phyloP scores from a whole-genome alignment of 2,888 invertebrate species.

The Ochropleura plecta region DNA sequence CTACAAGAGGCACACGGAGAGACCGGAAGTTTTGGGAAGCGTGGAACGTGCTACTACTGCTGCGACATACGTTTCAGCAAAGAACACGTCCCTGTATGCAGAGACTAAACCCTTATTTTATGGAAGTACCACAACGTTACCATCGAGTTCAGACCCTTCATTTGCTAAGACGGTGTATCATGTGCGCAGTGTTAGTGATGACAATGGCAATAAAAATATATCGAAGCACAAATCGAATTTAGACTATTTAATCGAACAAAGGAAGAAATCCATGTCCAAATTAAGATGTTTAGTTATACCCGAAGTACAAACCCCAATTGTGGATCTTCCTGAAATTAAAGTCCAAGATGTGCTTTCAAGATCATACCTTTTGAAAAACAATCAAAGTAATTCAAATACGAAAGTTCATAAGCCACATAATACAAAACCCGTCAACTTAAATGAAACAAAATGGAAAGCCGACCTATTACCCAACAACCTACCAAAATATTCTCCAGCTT shows the following conservation, averaged over 20 bases:
- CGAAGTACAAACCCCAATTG: constrained; percentile 92
- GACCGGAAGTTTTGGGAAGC: constrained; percentile 89
- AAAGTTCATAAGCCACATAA: constrained; percentile 77
- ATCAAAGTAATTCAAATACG: constrained; percentile 76
- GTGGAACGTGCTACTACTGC: constrained; percentile 79
- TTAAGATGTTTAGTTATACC: constrained; percentile 97
- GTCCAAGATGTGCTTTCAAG: constrained; percentile 91
- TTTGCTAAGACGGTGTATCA: constrained; percentile 82
- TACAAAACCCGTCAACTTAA: constrained; percentile 77
- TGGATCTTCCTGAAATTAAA: constrained; percentile 96
- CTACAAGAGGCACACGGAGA: constrained; percentile 81
- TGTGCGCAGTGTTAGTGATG: constrained; percentile 85
- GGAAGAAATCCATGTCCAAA: constrained; percentile 95
- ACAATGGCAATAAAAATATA: constrained; percentile 81
- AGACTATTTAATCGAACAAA: constrained; percentile 94
- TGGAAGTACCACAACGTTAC: constrained; percentile 85
- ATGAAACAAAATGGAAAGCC: constrained; percentile 86
- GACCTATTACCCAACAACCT: constrained; percentile 89
- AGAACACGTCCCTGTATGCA: constrained; percentile 69
- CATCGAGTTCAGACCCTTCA: constrained; percentile 76
- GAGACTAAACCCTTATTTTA: constrained; percentile 85
- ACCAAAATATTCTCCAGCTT: constrained; percentile 95
- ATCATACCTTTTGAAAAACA: constrained; percentile 83
- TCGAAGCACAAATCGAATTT: constrained; percentile 92
- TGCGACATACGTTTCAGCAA: constrained; percentile 70